Percentiles rank a stretch among this genome's conserved stretches.
phyloP scores from a whole-genome alignment of 1,140 invertebrate genomes.

The Diabrotica virgifera region DNA sequence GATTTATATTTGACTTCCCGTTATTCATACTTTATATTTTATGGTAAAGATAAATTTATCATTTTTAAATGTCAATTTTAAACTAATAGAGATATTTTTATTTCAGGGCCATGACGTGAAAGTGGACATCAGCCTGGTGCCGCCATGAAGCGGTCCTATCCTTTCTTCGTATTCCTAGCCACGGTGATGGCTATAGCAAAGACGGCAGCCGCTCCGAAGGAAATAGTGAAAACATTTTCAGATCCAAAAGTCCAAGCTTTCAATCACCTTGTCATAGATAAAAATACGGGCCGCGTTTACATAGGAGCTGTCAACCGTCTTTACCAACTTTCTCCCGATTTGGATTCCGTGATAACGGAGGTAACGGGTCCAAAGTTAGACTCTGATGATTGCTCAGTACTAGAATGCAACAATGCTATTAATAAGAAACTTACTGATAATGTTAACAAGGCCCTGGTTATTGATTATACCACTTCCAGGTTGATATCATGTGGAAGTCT shows the following conservation, averaged over 20 bases:
- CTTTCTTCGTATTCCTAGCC: conserved; percentile 34
- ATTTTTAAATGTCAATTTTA: too few species aligned
- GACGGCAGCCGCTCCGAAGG: conserved; percentile 52
- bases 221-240: conserved; percentile 64
- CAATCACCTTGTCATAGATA: conserved; percentile 89
- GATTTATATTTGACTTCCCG: too few species aligned
- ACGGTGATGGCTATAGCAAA: conserved; percentile 41
- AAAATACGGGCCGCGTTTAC: conserved; percentile 84
- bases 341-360: conserved; percentile 73
- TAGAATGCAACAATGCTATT: conserved; percentile 69
- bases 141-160: conserved; percentile 42
- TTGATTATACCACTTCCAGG: conserved; percentile 84
- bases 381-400: conserved; percentile 83
- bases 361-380: conserved; percentile 88
- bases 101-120: conserved; percentile 36
- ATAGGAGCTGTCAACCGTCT: conserved; percentile 91
- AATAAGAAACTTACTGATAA: conserved; percentile 79
- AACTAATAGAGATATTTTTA: conserved; percentile 8
- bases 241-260: conserved; percentile 61
- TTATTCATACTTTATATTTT: too few species aligned
- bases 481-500: conserved; percentile 93
- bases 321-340: conserved; percentile 86
- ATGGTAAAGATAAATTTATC: too few species aligned
- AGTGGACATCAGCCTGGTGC: conserved; percentile 25
- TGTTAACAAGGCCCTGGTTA: conserved; percentile 92